Percentiles rank a stretch among this genome's conserved stretches.
Evolutionary conservation across 2,797 vertebrate species (phyloP).

Genomic region (Myotis pilosus): DNA sequence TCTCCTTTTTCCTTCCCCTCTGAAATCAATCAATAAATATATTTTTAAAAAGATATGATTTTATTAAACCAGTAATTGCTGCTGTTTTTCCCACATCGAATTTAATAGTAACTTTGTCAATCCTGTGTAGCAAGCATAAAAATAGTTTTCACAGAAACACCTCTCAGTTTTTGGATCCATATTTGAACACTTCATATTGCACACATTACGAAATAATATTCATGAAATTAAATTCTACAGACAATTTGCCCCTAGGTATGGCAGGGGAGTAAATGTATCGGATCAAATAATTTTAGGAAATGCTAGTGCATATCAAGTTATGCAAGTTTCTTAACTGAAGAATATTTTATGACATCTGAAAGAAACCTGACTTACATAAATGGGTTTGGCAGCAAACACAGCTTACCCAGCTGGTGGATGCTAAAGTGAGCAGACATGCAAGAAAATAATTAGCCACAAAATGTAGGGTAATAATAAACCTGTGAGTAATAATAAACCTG

Average conservation of each 20-base stretch:
- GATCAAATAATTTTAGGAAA: not conserved
- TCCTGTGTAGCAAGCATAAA: not conserved
- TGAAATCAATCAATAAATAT: too few species aligned
- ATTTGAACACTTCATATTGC: not conserved
- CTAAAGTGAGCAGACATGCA: not conserved
- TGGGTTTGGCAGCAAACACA: not conserved
- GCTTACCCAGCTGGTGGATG: not conserved
- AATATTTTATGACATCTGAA: not conserved
- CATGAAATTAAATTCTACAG: not conserved
- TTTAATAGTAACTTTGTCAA: not conserved
- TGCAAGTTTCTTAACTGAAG: not conserved
- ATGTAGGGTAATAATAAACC: not conserved
- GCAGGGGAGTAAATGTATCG: not conserved
- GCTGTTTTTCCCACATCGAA: not conserved
- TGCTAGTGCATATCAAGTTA: not conserved
- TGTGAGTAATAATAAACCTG: not conserved
- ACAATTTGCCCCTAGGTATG: not conserved
- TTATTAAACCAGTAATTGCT: not conserved
- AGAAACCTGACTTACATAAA: not conserved
- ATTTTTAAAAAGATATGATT: not conserved
- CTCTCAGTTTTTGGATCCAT: not conserved
- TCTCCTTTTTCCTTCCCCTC: too few species aligned
- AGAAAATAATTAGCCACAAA: not conserved
- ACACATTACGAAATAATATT: not conserved
- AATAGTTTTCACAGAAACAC: not conserved